These are phyloP conservation scores for Clupea harengus DNA, from an alignment of 2,113 vertebrate species.

Conservation along the genomic window DNA sequence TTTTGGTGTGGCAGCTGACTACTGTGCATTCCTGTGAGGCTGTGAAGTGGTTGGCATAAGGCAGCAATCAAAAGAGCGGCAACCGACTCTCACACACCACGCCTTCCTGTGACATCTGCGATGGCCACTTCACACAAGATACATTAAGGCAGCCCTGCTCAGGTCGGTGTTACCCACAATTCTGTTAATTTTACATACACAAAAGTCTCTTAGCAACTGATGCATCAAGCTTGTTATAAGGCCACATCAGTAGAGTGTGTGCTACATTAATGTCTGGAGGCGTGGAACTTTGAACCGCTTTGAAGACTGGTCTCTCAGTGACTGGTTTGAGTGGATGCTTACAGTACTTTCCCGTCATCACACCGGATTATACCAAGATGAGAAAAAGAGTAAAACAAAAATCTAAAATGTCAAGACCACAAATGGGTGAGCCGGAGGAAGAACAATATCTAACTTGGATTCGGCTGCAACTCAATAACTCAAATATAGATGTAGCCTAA, in stretches of 20 bases:
- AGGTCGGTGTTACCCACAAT: background rate
- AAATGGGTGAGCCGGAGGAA: background rate
- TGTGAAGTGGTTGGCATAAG: slow-evolving; percentile 32
- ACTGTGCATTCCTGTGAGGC: background rate
- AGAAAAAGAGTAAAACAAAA: background rate
- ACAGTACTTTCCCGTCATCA: background rate
- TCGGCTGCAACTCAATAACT: background rate
- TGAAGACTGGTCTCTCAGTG: background rate
- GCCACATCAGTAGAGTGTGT: background rate
- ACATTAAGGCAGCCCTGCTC: background rate
- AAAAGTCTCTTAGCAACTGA: slow-evolving; percentile 5
- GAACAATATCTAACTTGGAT: background rate
- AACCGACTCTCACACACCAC: background rate
- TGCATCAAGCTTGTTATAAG: background rate
- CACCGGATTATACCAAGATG: too few species aligned
- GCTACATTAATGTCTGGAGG: background rate
- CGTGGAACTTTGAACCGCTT: background rate
- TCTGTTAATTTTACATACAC: background rate
- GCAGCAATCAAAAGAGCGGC: slow-evolving; percentile 23
- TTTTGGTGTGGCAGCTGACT: slow-evolving; percentile 1
- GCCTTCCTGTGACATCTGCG: slow-evolving; percentile 16
- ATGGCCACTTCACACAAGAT: slow-evolving; percentile 17
- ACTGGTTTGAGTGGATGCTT: background rate
- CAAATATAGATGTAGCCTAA: too few species aligned
- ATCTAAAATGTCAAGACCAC: background rate